Evolutionary conservation across 2,888 invertebrate genomes (phyloP), one percentile per base, ranked within the genome.

Genomic region (Tetramorium bicarinatum): DNA sequence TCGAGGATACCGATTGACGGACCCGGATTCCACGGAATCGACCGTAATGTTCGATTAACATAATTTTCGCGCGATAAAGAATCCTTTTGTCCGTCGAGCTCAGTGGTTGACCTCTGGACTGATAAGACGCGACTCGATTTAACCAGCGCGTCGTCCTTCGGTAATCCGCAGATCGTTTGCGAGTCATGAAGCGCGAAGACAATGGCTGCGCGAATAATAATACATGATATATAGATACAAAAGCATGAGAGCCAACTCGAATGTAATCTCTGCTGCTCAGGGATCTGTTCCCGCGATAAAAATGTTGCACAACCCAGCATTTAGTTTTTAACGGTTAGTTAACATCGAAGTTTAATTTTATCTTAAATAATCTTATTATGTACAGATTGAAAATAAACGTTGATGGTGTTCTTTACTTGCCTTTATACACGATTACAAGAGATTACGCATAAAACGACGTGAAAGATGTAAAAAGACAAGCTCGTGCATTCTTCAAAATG

Each of bases 11-110:
- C 69, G 69, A 87, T 87, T 67, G 80, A 25, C 84, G 21, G 25
- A 56, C 77, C 77, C 64, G 79, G 83, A 84, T 85, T 80, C 84
- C 81, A 44, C 77, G 87, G 82, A 82, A 87, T 77, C 84, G 83
- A 71, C 69, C 67, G 82, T 69, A 66, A 82, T 41, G 69, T 64
- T 71, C 84, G 75, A 87, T 83, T 75, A 47, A 44, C 29, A 61
- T 41, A 25, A 29, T 69, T 79, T 69, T 34, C 44, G 29, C n/a
- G 52, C 29, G 7, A 21, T 47, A 21, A 67, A 29, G 38, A 44
- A 7, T 18, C 41, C 4, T 18, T 80, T 54, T 25, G 25, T 69
- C 21, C 25, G 18, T 62, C 4, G 15, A 13, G 41, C 29, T 7
- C 66, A 29, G 54, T 18, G 25, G 29, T 77, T 29, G 66, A 66